Percentiles rank a stretch among this genome's conserved stretches.
phyloP scores from a whole-genome alignment of 35 echinoderm and acorn worm genomes.

The Eucidaris tribuloides region DNA sequence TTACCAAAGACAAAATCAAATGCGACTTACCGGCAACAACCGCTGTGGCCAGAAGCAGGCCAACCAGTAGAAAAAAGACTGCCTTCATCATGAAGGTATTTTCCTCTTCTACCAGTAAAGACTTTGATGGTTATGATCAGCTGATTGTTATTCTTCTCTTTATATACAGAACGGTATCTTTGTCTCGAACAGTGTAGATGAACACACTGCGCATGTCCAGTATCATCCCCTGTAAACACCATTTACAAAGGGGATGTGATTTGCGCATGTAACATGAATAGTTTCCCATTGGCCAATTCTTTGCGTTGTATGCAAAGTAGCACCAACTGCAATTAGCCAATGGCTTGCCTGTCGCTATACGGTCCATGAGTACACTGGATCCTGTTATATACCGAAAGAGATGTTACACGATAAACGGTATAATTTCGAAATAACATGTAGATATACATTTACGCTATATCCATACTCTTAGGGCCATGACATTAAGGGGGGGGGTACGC shows the following conservation, averaged over 20 bases:
- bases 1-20: no score
- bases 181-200: background rate
- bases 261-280: background rate
- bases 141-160: no score
- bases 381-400: no score
- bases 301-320: constrained; percentile 25
- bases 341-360: background rate
- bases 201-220: background rate
- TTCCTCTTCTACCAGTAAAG: background rate
- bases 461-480: no score
- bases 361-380: no score
- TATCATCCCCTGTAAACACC: background rate
- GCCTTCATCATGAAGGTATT: constrained; percentile 32
- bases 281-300: background rate
- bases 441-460: no score
- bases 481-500: no score
- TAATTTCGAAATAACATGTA: no score
- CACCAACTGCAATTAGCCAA: background rate
- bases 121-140: no score
- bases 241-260: background rate
- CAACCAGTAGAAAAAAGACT: constrained; percentile 27
- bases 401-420: no score
- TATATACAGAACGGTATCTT: no score
- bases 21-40: constrained; percentile 13
- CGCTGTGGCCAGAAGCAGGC: constrained; percentile 2